Evolutionary conservation across 2,113 vertebrate species (phyloP), one percentile per base, ranked within the genome.

Genomic region (Ellobius talpinus): DNA sequence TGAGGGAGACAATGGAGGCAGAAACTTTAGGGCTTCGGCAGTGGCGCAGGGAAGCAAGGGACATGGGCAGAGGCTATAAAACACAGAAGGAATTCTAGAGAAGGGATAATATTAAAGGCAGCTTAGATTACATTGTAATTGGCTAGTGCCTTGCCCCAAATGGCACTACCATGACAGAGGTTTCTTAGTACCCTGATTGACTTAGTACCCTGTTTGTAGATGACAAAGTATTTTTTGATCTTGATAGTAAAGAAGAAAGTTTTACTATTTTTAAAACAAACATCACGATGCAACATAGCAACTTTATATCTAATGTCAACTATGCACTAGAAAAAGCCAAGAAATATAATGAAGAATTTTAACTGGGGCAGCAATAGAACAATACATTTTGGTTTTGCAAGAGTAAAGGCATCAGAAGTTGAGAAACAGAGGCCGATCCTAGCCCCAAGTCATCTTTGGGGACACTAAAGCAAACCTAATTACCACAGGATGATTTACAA

Each of bases 261-360:
- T 24, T 81, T 77, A 74, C 19, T 81, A 87, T 79, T 94, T 93
- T 96, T 85, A 96, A 95, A 87, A 4, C 5, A 92, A 95, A 47
- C 14, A 86, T 73, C 10, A 29, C 84, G n/a, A 84, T 85, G 73
- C 78, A 93, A 82, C 63, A 86, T 21, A 82, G 3, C 94, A 66
- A 73, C 8, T 61, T 95, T 58, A 14, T 61, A 95, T 91, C 21
- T 87, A 84, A 85, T 66, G n/a, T 33, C 36, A 92, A 93, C 24
- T 55, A 66, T 33, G 23, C 2, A 50, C 47, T 82, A 42, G 42
- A 36, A 47, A 86, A 86, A 68, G 61, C 9, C 63, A 86, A 68
- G 42, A 86, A 86, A 47, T 47, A 47, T 31, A 85, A 39, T 85
- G n/a, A 85, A 63, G 58, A 63, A 65, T 85, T 85, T 85, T 85